Percentiles rank a stretch among this genome's conserved stretches.
Evolutionary conservation across 92 coral and sea anemone species (phyloP).

Genomic region (Desmophyllum pertusum): DNA sequence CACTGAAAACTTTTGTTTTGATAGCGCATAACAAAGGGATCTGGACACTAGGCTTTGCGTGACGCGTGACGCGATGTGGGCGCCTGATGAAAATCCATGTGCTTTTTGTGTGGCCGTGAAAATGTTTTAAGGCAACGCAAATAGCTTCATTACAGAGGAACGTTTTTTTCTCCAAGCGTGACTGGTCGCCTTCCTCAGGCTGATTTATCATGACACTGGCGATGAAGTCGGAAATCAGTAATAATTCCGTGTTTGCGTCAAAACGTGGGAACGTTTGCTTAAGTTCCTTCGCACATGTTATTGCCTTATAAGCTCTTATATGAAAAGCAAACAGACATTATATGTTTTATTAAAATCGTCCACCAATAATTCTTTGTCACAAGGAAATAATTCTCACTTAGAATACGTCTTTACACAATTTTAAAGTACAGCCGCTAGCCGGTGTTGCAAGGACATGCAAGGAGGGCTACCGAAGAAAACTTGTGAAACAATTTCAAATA

Average conservation of each 20-base stretch:
- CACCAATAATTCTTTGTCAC: background rate
- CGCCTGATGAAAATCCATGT: too few relatives aligned
- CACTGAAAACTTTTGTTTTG: background rate
- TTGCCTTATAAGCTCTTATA: background rate
- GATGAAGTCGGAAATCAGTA: too few relatives aligned
- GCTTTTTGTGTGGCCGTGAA: too few relatives aligned
- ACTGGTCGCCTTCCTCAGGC: too few relatives aligned
- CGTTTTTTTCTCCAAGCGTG: too few relatives aligned
- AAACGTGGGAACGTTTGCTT: conserved; percentile 26
- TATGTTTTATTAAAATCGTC: background rate
- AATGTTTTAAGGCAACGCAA: too few relatives aligned
- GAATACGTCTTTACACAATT: background rate
- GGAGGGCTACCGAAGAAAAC: background rate
- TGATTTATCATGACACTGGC: too few relatives aligned
- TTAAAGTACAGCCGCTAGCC: background rate
- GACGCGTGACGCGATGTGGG: background rate
- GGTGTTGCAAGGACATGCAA: background rate
- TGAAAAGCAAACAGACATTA: background rate
- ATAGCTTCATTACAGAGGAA: background rate
- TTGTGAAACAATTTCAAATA: background rate
- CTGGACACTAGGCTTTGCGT: conserved; percentile 7
- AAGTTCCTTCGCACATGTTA: conserved; percentile 9
- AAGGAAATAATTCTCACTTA: background rate
- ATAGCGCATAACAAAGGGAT: background rate
- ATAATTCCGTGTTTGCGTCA: background rate